Evolutionary conservation across 1,140 invertebrate species (phyloP).

Genomic region (Subanguina moxae): DNA sequence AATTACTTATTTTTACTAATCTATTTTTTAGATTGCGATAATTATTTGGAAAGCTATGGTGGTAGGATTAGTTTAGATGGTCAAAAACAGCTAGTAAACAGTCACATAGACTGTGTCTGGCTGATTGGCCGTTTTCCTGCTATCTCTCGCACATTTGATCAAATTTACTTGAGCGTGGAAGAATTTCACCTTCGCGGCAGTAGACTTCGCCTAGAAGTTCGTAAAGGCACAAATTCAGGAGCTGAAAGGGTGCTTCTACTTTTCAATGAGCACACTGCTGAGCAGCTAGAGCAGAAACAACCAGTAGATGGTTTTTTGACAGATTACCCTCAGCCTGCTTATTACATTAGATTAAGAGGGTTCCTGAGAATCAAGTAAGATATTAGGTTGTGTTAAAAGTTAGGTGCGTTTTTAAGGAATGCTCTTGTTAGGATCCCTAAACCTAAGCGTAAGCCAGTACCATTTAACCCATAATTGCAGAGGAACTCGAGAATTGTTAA

Average conservation of each 20-base stretch:
- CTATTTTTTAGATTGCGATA: conserved; percentile 46
- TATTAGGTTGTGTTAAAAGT: too few relatives aligned
- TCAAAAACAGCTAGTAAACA: conserved; percentile 26
- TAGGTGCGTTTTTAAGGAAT: too few relatives aligned
- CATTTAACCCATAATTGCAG: too few relatives aligned
- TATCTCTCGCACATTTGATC: conserved; percentile 36
- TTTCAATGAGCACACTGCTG: conserved; percentile 24
- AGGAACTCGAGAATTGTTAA: too few relatives aligned
- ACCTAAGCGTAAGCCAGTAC: too few relatives aligned
- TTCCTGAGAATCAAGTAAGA: conserved; percentile 8
- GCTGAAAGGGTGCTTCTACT: conserved; percentile 37
- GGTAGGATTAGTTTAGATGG: conserved; percentile 34
- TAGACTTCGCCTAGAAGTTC: conserved; percentile 36
- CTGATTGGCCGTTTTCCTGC: conserved; percentile 36
- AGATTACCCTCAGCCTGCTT: not conserved
- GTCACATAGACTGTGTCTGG: conserved; percentile 49
- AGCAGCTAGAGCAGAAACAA: conserved; percentile 33
- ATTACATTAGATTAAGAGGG: conserved; percentile 17
- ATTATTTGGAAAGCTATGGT: conserved; percentile 41
- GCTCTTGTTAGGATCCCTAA: too few relatives aligned
- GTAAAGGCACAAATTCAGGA: conserved; percentile 32
- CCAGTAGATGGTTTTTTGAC: conserved; percentile 19
- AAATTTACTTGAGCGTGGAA: conserved; percentile 46
- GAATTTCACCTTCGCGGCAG: conserved; percentile 45
- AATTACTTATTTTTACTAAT: not conserved